Evolutionary conservation across 2,888 invertebrate species (phyloP), one percentile per base, ranked within the genome.

Genomic region (Arrhopalites spinosus): DNA sequence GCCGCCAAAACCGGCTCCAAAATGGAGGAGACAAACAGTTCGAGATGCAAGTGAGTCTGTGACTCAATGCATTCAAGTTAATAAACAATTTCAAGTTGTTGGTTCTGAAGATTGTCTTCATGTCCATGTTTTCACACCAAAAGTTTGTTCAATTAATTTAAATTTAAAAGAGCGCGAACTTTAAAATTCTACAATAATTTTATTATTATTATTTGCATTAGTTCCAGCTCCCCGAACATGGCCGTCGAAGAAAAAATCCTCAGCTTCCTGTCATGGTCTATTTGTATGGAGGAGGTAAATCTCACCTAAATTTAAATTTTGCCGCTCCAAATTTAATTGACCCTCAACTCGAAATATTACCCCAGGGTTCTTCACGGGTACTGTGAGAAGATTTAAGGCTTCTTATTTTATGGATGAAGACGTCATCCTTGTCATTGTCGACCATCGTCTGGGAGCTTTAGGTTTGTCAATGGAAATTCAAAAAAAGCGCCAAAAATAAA

Each of bases 51-150:
- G 77, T n/a, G 64, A 70, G 59, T 71, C 63, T 29, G 75, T 76
- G 20, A 71, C 78, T 0, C 15, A 56, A n/a, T 81, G 81, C 36
- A 70, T 77, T 50, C 80, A 80, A 69, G 64, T 61, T 3, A 74
- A 77, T 45, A 73, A 77, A 1, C 15, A 43, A 15, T n/a, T 5
- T 1, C n/a, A 27, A 13, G 29, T 36, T 23, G 43, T 15, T 45
- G 81, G 81, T 2, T 20, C 29, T 8, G 81, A 81, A 45, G 79
- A 79, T 29, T 79, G 81, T 66, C 73, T 81, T 15, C 72, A 70
- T 29, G 1, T 81, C 0, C 79, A 79, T 56, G 69, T 81, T 2
- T 78, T 69, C 64, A 77, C 78, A 36, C 81, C 81, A 47, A 75
- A 76, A 30, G 78, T 78, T n/a, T 45, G 7, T 15, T 15, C 45